A percentile compares a stretch with the other conserved stretches of the same genome.
phyloP scores from a whole-genome alignment of 2,113 vertebrate genomes.

The Mesoclemmys tuberculata region DNA sequence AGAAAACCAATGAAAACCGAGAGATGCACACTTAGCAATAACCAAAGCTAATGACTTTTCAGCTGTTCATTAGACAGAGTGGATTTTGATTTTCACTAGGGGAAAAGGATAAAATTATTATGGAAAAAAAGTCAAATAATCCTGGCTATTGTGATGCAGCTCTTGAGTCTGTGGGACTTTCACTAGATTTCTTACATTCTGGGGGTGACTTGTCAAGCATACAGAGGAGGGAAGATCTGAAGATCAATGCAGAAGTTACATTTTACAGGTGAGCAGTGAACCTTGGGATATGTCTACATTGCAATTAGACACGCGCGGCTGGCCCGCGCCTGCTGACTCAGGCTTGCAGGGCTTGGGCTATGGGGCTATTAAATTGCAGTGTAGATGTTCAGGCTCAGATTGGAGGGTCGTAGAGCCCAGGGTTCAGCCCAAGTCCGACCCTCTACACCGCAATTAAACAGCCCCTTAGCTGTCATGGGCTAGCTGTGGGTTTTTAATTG shows the following conservation, averaged over 20 bases:
- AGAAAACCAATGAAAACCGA: not conserved
- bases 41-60: not conserved
- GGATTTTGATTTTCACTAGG: not conserved
- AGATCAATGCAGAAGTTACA: not conserved
- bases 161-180: not conserved
- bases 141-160: not conserved
- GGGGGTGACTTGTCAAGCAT: not conserved
- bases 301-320: not conserved
- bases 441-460: not conserved
- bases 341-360: not conserved
- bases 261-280: not conserved
- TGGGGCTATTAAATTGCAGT: not conserved
- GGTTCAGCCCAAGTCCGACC: not conserved
- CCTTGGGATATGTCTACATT: not conserved
- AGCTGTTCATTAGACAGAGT: not conserved
- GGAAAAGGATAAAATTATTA: not conserved
- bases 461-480: not conserved
- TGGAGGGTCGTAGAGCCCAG: not conserved
- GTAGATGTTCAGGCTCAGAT: not conserved
- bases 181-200: rapidly evolving
- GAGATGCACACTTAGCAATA: not conserved
- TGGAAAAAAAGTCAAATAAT: rapidly evolving
- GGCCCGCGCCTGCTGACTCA: not conserved
- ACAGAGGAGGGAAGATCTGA: not conserved
- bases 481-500: not conserved